A percentile compares a stretch with the other conserved stretches of the same genome.
These are phyloP conservation scores for Hystrix cristata DNA, from an alignment of 2,113 vertebrate genomes.

Conservation along the genomic window DNA sequence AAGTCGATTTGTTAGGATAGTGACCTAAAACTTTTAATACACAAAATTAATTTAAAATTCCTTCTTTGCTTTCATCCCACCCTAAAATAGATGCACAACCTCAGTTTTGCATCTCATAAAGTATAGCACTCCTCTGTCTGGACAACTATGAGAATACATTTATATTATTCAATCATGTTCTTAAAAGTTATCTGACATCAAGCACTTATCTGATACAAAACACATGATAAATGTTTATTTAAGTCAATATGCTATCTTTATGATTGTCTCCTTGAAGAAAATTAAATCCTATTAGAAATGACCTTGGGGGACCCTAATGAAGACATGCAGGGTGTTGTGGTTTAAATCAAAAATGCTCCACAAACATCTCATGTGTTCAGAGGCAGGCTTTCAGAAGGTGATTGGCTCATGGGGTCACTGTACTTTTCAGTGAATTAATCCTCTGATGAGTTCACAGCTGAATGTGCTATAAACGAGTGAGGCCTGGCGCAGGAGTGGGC, in stretches of 20 bases:
- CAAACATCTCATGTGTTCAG: not conserved
- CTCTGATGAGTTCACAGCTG: not conserved
- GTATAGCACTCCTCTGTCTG: not conserved
- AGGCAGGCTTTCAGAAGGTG: not conserved
- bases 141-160: not conserved
- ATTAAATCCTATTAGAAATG: not conserved
- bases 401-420: no score
- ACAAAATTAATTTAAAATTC: not conserved
- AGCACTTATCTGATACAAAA: not conserved
- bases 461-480: not conserved
- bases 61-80: not conserved
- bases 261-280: not conserved
- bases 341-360: not conserved
- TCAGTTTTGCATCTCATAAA: not conserved
- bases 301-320: not conserved
- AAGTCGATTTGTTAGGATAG: not conserved
- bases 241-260: not conserved
- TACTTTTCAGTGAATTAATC: not conserved
- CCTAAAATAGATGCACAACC: not conserved
- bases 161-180: not conserved
- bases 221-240: not conserved
- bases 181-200: not conserved
- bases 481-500: not conserved
- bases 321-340: not conserved
- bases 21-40: not conserved